These are phyloP conservation scores for Seriola dumerili DNA, from an alignment of 2,113 vertebrate species.

Conservation along the genomic window DNA sequence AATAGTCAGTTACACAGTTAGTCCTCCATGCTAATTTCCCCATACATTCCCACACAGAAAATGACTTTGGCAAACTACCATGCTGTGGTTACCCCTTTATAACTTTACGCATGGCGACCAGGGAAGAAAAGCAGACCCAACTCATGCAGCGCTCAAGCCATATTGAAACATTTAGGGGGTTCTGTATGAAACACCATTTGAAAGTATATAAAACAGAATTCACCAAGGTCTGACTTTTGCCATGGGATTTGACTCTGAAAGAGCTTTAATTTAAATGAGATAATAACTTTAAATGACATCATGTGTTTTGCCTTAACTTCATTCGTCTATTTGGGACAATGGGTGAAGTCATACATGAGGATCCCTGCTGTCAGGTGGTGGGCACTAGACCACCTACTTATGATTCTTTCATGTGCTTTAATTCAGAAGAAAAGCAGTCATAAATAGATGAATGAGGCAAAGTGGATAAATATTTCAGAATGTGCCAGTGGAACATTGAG, in stretches of 20 bases:
- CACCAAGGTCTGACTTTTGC: conserved; percentile 35
- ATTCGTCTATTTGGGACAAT: conserved; percentile 39
- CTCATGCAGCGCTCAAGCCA: conserved; percentile 34
- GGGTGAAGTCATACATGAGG: conserved; percentile 43
- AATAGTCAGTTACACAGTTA: conserved; percentile 35
- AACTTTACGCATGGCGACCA: conserved; percentile 54
- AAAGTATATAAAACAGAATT: conserved; percentile 64
- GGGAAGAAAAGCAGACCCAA: conserved; percentile 53
- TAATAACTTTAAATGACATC: conserved; percentile 59
- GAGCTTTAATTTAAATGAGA: conserved; percentile 46
- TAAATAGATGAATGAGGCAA: conserved; percentile 72
- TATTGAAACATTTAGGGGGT: conserved; percentile 66
- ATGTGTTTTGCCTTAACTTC: conserved; percentile 36
- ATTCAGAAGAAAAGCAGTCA: conserved; percentile 70
- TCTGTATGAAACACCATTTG: conserved; percentile 54
- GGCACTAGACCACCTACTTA: conserved; percentile 38
- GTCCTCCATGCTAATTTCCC: conserved; percentile 36
- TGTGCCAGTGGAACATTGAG: conserved; percentile 28
- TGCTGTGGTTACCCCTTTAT: conserved; percentile 59
- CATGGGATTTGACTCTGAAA: conserved; percentile 46
- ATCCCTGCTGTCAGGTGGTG: conserved; percentile 51
- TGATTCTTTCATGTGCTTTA: conserved; percentile 67
- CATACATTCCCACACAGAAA: conserved; percentile 53
- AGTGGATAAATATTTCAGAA: conserved; percentile 73
- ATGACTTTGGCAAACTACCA: conserved; percentile 53